Conservation (phyloP, 2,113 vertebrate species). For the Nothoprocta pentlandii region DNA sequence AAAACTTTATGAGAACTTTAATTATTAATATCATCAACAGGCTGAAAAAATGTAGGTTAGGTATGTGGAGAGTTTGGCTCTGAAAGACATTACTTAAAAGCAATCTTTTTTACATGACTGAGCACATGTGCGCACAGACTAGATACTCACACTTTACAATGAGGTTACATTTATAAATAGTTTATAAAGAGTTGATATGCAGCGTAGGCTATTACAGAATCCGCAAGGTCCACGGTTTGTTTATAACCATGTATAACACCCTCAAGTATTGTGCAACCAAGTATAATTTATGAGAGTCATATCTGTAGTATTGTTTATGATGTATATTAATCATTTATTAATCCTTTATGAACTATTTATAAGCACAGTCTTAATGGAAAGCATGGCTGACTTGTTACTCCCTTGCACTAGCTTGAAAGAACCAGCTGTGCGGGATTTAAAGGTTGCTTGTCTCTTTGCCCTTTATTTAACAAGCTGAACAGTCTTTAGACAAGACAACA, state of each 20-base stretch:
- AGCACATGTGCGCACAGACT: slow-evolving; percentile 12
- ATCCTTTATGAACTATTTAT: slow-evolving; percentile 60
- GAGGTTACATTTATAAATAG: slow-evolving; percentile 42
- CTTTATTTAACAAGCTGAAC: neutral
- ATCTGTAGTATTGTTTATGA: slow-evolving; percentile 20
- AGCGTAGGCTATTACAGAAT: slow-evolving; percentile 35
- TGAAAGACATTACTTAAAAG: slow-evolving; percentile 45
- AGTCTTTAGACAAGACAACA: neutral
- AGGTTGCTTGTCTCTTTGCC: neutral
- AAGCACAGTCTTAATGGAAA: slow-evolving; percentile 9
- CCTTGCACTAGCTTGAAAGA: neutral
- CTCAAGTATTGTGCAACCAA: slow-evolving; percentile 36
- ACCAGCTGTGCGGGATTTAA: neutral
- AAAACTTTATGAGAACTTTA: slow-evolving; percentile 53
- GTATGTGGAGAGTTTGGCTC: slow-evolving; percentile 22
- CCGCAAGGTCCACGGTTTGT: slow-evolving; percentile 29
- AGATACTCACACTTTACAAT: slow-evolving; percentile 55
- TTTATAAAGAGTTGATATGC: slow-evolving; percentile 41
- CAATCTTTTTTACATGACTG: slow-evolving; percentile 40
- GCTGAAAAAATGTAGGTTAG: slow-evolving; percentile 48
- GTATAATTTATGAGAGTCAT: slow-evolving; percentile 34
- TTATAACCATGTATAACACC: neutral
- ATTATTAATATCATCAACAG: slow-evolving; percentile 36
- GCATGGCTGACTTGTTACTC: neutral
- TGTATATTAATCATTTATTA: slow-evolving; percentile 62